Percentiles rank a stretch among this genome's conserved stretches.
Evolutionary conservation across 2,797 vertebrate genomes (phyloP).

Genomic region (Syngnathus rostellatus): DNA sequence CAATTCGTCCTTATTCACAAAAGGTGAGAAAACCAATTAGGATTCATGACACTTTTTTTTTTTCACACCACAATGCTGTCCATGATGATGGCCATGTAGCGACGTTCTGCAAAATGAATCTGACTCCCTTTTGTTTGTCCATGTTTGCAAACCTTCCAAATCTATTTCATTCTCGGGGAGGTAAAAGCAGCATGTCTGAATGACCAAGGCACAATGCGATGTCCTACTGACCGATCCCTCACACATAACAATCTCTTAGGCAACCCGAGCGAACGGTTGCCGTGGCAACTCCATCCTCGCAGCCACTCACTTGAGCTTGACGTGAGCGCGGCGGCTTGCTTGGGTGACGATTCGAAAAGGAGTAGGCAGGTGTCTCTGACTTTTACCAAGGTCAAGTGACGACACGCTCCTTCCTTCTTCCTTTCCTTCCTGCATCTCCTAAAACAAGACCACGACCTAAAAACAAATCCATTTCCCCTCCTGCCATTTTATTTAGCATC

Average conservation of each 20-base stretch:
- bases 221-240: slow-evolving; percentile 76
- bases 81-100: slow-evolving; percentile 40
- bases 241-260: slow-evolving; percentile 78
- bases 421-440: slow-evolving; percentile 21
- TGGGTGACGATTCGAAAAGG: slow-evolving; percentile 72
- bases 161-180: neutral
- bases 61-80: slow-evolving; percentile 28
- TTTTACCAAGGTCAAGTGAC: slow-evolving; percentile 71
- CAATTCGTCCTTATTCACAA: slow-evolving; percentile 25
- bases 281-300: slow-evolving; percentile 75
- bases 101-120: neutral
- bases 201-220: slow-evolving; percentile 46
- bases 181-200: slow-evolving; percentile 1
- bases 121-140: neutral
- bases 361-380: slow-evolving; percentile 74
- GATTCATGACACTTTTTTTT: slow-evolving; percentile 42
- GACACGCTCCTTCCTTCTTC: slow-evolving; percentile 28
- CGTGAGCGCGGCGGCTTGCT: slow-evolving; percentile 59
- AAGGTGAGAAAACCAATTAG: slow-evolving; percentile 42
- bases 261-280: slow-evolving; percentile 70
- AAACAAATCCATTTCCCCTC: neutral
- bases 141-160: neutral
- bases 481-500: slow-evolving; percentile 10
- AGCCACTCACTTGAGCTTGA: slow-evolving; percentile 71
- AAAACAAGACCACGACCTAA: slow-evolving; percentile 13